These are phyloP conservation scores for Nematostella vectensis DNA, from an alignment of 92 coral and sea anemone species.

Conservation along the genomic window DNA sequence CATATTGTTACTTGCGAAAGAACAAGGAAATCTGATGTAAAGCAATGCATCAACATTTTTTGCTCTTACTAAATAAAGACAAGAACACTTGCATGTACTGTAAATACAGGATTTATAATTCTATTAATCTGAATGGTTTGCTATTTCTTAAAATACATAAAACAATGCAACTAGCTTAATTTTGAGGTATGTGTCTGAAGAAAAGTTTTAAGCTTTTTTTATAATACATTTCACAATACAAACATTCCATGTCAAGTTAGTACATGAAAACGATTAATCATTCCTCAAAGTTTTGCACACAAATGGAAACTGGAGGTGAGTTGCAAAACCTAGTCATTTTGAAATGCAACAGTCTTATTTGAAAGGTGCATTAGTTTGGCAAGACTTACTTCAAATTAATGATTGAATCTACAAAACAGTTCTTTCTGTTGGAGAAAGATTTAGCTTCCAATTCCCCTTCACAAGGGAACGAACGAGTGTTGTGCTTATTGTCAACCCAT, in stretches of 20 bases:
- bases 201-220: slow-evolving; percentile 2
- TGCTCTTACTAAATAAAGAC: slow-evolving; percentile 13
- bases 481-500: slow-evolving; percentile 5
- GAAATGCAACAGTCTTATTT: slow-evolving; percentile 31
- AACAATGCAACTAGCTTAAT: slow-evolving; percentile 8
- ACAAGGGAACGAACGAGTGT: slow-evolving; percentile 4
- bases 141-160: slow-evolving; percentile 14
- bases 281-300: slow-evolving; percentile 8
- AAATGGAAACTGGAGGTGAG: slow-evolving; percentile 10
- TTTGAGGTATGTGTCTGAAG: slow-evolving; percentile 3
- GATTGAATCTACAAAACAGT: slow-evolving; percentile 31
- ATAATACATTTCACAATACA: slow-evolving; percentile 8
- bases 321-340: slow-evolving; percentile 22
- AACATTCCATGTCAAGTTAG: neutral
- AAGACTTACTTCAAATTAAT: slow-evolving; percentile 48
- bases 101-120: slow-evolving; percentile 16
- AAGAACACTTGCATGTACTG: slow-evolving; percentile 13
- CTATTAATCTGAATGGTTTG: slow-evolving; percentile 29
- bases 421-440: slow-evolving; percentile 31
- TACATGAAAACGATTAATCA: neutral
- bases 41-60: neutral
- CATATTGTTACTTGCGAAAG: neutral
- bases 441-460: slow-evolving; percentile 1
- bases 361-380: slow-evolving; percentile 42
- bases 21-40: neutral